These are phyloP conservation scores for Eptesicus fuscus DNA, from an alignment of 2,113 vertebrate genomes.

Conservation along the genomic window DNA sequence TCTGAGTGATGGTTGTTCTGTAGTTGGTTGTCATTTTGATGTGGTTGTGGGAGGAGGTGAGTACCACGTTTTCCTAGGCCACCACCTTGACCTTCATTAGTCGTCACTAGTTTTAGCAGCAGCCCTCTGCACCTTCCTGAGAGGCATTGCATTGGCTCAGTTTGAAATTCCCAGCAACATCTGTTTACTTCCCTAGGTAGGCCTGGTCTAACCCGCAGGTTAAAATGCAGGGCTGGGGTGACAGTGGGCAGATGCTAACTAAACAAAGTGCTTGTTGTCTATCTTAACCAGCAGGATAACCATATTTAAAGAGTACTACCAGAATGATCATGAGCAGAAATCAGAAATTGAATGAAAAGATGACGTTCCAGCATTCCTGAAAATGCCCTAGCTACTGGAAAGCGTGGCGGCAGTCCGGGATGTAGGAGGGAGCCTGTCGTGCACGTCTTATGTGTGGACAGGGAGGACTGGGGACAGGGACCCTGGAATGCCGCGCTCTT, in stretches of 20 bases:
- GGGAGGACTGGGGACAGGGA: not conserved
- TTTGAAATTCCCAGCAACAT: not conserved
- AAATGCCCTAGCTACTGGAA: not conserved
- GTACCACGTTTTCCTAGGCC: not conserved
- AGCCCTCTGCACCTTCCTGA: not conserved
- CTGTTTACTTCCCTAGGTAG: accelerated
- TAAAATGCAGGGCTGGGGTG: not conserved
- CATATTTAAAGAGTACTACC: not conserved
- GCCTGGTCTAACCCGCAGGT: not conserved
- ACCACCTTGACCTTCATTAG: not conserved
- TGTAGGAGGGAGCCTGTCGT: not conserved
- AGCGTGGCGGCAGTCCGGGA: not conserved
- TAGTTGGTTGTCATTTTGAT: not conserved
- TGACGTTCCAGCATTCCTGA: not conserved
- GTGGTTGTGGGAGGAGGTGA: not conserved
- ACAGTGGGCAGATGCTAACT: not conserved
- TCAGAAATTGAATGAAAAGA: not conserved
- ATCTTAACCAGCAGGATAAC: not conserved
- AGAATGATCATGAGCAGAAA: not conserved
- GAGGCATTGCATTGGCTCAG: not conserved
- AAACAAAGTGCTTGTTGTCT: not conserved
- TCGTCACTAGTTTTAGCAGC: not conserved
- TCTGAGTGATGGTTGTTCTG: not conserved
- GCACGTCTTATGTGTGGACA: not conserved
- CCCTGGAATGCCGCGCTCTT: accelerated